Conservation (phyloP, 2,888 invertebrate species). For the Nomada lathburiana region DNA sequence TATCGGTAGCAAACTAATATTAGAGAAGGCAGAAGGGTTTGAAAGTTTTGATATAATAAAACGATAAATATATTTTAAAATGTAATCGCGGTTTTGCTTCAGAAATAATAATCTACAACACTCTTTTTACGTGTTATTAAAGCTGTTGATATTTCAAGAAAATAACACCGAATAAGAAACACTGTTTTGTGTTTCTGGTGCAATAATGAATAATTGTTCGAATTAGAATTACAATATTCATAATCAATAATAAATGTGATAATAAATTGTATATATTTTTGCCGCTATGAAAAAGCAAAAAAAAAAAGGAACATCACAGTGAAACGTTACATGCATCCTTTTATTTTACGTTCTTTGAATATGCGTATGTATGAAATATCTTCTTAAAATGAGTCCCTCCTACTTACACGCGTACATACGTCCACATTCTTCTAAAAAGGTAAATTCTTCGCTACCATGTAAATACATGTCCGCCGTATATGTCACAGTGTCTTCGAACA, state of each 20-base stretch:
- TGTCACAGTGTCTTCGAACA: slow-evolving; percentile 53
- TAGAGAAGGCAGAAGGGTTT: not conserved
- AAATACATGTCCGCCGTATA: slow-evolving; percentile 35
- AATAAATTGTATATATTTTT: no score
- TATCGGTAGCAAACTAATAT: not conserved
- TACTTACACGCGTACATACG: not conserved
- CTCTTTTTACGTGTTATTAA: no score
- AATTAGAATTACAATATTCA: no score
- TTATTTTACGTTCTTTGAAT: slow-evolving; percentile 1
- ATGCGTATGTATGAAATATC: slow-evolving; percentile 13
- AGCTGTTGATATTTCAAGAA: no score
- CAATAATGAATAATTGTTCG: no score
- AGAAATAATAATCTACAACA: not conserved
- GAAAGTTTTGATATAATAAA: not conserved
- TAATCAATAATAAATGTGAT: no score
- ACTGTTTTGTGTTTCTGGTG: no score
- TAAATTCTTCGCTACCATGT: slow-evolving; percentile 7
- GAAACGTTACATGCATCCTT: not conserved
- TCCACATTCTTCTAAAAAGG: not conserved
- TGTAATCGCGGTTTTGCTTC: not conserved
- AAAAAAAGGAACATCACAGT: slow-evolving; percentile 3
- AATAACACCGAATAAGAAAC: no score
- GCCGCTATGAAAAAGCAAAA: not conserved
- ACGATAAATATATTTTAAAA: not conserved
- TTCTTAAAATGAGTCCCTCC: not conserved